These are phyloP conservation scores for Oncorhynchus masou DNA, from an alignment of 2,113 vertebrate genomes.

Conservation along the genomic window DNA sequence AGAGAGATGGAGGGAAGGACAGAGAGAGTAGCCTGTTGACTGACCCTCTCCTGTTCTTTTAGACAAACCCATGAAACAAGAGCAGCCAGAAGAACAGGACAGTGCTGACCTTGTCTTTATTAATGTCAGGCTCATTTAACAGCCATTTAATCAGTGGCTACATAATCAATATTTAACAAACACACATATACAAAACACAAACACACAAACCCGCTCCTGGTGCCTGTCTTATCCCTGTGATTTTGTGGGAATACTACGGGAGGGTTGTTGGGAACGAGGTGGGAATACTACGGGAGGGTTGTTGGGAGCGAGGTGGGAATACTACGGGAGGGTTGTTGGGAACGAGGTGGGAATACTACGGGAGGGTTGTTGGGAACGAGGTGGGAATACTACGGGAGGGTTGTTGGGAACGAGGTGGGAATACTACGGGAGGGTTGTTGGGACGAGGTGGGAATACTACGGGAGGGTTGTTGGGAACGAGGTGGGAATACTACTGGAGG, in stretches of 20 bases:
- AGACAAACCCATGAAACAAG: neutral
- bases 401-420: too few relatives aligned
- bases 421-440: too few relatives aligned
- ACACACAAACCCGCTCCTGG: neutral
- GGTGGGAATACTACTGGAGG: neutral
- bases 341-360: too few relatives aligned
- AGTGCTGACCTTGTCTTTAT: conserved; percentile 40
- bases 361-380: too few relatives aligned
- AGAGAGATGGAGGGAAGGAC: neutral
- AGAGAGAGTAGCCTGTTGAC: neutral
- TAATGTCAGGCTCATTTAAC: conserved; percentile 28
- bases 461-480: neutral
- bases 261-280: neutral
- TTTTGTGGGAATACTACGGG: neutral
- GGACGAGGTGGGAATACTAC: too few relatives aligned
- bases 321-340: too few relatives aligned
- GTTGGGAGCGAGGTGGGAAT: neutral
- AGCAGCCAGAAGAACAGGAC: neutral
- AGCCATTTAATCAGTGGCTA: conserved; percentile 32
- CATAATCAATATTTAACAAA: conserved; percentile 33
- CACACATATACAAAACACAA: too few relatives aligned
- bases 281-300: neutral
- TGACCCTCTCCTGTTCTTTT: neutral
- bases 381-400: too few relatives aligned
- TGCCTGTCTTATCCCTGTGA: neutral